Evolutionary conservation across 1,140 invertebrate genomes (phyloP).

Genomic region (Euura saliciscinereae): DNA sequence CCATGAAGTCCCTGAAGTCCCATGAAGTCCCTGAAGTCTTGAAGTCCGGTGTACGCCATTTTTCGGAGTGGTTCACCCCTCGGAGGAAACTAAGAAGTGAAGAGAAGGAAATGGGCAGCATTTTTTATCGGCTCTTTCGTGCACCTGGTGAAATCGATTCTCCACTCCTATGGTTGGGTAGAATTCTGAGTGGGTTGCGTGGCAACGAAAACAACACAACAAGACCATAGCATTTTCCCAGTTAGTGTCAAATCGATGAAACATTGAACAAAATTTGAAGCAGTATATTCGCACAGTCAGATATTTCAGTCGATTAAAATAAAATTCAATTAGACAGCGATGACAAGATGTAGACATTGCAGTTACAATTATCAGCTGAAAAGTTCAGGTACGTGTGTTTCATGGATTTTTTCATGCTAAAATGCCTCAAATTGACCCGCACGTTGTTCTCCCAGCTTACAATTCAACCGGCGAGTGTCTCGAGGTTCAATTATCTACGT

Average conservation of each 20-base stretch:
- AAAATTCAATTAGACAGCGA: constrained; percentile 19
- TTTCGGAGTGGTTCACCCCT: too few species aligned
- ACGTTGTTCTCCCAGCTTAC: constrained; percentile 31
- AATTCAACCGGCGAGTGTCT: constrained; percentile 52
- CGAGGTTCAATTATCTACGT: constrained; percentile 48
- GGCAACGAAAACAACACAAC: not conserved
- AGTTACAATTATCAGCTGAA: constrained; percentile 37
- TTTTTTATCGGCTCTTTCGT: too few species aligned
- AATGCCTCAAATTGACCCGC: not conserved
- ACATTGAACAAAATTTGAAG: not conserved
- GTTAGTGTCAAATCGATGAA: not conserved
- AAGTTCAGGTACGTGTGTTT: constrained; percentile 41
- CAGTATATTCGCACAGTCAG: not conserved
- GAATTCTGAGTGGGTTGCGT: not conserved
- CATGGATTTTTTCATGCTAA: not conserved
- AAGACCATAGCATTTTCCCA: not conserved
- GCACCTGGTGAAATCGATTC: too few species aligned
- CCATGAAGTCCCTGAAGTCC: too few species aligned
- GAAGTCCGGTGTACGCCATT: too few species aligned
- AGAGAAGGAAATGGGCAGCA: too few species aligned
- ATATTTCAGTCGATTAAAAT: not conserved
- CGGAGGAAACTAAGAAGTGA: too few species aligned
- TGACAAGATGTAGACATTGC: constrained; percentile 43
- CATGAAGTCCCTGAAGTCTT: too few species aligned
- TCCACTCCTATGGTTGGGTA: too few species aligned